Evolutionary conservation across 2,113 vertebrate genomes (phyloP).

Genomic region (Pyrgilauda ruficollis): DNA sequence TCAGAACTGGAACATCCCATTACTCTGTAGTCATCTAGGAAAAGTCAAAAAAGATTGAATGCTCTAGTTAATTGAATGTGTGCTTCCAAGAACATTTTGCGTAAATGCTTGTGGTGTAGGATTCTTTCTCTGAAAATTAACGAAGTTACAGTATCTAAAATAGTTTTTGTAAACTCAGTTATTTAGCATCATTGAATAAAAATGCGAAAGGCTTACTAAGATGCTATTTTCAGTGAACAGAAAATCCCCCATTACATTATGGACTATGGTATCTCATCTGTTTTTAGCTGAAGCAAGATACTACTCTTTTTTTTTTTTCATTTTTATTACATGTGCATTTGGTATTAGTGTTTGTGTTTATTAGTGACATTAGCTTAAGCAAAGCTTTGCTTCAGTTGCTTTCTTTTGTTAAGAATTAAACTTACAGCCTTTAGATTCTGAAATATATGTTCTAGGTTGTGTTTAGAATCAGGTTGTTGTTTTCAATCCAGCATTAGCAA

Average conservation of each 20-base stretch:
- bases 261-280: background rate
- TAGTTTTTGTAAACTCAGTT: background rate
- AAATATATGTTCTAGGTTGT: background rate
- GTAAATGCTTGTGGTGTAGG: background rate
- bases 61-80: background rate
- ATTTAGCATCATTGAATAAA: background rate
- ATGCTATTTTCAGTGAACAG: background rate
- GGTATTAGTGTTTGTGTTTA: background rate
- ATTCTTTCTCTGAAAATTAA: background rate
- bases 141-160: background rate
- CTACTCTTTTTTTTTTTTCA: background rate
- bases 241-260: background rate
- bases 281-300: background rate
- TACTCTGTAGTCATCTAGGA: background rate
- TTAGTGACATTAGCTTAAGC: background rate
- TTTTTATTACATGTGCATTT: background rate
- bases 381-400: background rate
- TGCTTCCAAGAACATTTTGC: background rate
- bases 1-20: background rate
- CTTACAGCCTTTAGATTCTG: background rate
- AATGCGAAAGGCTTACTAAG: background rate
- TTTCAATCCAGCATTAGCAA: background rate
- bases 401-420: background rate
- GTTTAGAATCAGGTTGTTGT: background rate
- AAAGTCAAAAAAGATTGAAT: fast-evolving